Base-by-base conservation (phyloP, 1,140 invertebrate genomes). In the Mycetomoellerius zeteki region DNA sequence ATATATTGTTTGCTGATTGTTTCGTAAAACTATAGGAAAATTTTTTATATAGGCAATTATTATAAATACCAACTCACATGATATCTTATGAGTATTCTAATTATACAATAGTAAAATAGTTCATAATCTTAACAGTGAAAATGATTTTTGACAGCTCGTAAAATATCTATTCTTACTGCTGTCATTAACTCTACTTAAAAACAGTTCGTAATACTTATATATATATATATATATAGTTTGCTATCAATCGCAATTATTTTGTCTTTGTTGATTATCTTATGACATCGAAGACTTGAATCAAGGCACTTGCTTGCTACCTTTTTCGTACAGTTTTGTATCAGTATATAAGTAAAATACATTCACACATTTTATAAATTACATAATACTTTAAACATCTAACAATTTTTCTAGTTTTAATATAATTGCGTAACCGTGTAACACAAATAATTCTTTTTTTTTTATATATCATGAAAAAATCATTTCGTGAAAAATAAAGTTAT, bases 1-100 rank as follows among this genome's bases (percentile, higher is more conserved):
- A 67, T 90, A 88, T n/a, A n/a, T n/a, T n/a, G n/a, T n/a, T 86
- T 90, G 80, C 75, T 90, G 81, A 88, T 85, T 33, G 62, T 27
- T 82, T 86, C 62, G 76, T 33, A 82, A 90, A 21, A 76, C 3
- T 78, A 56, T 56, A 81, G 33, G 1, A 19, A 56, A 81, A 3
- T 27, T 62, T 37, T 65, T 69, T 43, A 60, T 71, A 6, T 21
- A 81, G 4, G n/a, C 56, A 58, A 71, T 81, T 19, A 52, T 54
- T 47, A 81, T 72, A 75, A 43, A 43, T 33, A 75, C 4, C 62
- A 87, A 80, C 58, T 73, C n/a, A 37, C 75, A 87, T 43, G 8
- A 43, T 43, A 73, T 89, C 2, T 73, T 87, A 27, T 8, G n/a
- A 37, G 64, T 37, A 43, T 12, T 80, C 84, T 81, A 54, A 69